A percentile compares a stretch with the other conserved stretches of the same genome.
Evolutionary conservation across 2,113 vertebrate species (phyloP).

Genomic region (Herpetotheres cachinnans): DNA sequence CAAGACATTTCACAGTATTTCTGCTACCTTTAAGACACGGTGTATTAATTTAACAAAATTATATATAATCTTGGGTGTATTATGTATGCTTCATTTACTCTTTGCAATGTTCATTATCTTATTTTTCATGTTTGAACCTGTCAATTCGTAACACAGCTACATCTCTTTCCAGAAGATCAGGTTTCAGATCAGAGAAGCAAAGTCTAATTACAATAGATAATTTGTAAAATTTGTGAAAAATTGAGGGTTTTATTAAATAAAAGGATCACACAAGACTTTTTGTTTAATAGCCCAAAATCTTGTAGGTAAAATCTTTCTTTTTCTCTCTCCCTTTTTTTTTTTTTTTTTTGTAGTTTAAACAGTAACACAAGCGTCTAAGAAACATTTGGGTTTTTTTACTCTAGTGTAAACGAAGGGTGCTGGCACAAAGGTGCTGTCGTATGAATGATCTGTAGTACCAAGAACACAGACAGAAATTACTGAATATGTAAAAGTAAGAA

Average conservation of each 20-base stretch:
- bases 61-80: constrained; percentile 52
- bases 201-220: constrained; percentile 19
- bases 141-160: constrained; percentile 18
- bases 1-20: constrained; percentile 58
- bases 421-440: neutral
- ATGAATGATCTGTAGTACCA: neutral
- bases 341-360: neutral
- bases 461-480: neutral
- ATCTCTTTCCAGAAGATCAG: neutral
- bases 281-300: constrained; percentile 74
- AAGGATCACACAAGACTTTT: constrained; percentile 79
- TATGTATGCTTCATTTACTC: constrained; percentile 44
- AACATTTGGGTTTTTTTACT: neutral
- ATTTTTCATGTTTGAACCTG: constrained; percentile 45
- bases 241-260: constrained; percentile 63
- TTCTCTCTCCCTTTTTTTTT: neutral
- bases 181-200: constrained; percentile 31
- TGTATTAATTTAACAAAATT: constrained; percentile 65
- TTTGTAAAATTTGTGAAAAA: constrained; percentile 11
- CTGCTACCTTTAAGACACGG: constrained; percentile 38
- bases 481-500: neutral
- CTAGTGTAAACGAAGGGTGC: neutral
- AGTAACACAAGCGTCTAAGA: neutral
- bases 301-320: neutral
- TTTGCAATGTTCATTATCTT: constrained; percentile 8